phyloP scores from a whole-genome alignment of 1,140 invertebrate genomes.

The Drosophila lacteicornis region DNA sequence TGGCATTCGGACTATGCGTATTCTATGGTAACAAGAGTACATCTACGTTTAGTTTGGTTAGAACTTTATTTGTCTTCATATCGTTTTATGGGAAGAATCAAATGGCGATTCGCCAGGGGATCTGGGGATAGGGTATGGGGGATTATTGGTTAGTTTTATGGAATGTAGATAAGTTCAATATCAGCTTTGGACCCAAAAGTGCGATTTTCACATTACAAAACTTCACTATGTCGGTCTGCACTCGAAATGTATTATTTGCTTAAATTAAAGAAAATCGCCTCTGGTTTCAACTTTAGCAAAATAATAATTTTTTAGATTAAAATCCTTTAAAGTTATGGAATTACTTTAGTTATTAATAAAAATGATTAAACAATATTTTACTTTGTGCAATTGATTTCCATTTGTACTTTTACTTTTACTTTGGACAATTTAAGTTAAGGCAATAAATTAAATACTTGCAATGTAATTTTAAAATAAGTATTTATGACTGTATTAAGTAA shows the following conservation, averaged over 20 bases:
- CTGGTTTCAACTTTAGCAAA: neutral
- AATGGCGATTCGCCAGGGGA: slow-evolving; percentile 27
- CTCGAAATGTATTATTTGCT: neutral
- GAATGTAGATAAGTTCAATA: slow-evolving; percentile 58
- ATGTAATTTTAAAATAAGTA: neutral
- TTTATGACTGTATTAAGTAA: neutral
- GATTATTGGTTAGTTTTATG: slow-evolving; percentile 28
- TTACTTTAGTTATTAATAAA: neutral
- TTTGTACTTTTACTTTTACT: neutral
- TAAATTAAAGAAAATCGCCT: slow-evolving; percentile 3
- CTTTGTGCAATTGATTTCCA: neutral
- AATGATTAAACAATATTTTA: too few relatives aligned
- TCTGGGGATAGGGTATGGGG: neutral
- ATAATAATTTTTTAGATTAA: neutral
- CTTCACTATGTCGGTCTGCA: slow-evolving; percentile 13
- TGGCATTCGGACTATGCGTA: slow-evolving; percentile 46
- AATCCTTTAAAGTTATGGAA: neutral
- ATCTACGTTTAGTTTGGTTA: slow-evolving; percentile 22
- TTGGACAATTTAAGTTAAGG: neutral
- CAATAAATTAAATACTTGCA: neutral
- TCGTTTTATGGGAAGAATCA: slow-evolving; percentile 47
- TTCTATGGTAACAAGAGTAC: slow-evolving; percentile 37
- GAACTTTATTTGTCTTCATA: slow-evolving; percentile 52
- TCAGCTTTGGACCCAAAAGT: slow-evolving; percentile 61
- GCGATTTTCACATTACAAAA: slow-evolving; percentile 43